Evolutionary conservation across 2,797 vertebrate species (phyloP).

Genomic region (Cyclopterus lumpus): DNA sequence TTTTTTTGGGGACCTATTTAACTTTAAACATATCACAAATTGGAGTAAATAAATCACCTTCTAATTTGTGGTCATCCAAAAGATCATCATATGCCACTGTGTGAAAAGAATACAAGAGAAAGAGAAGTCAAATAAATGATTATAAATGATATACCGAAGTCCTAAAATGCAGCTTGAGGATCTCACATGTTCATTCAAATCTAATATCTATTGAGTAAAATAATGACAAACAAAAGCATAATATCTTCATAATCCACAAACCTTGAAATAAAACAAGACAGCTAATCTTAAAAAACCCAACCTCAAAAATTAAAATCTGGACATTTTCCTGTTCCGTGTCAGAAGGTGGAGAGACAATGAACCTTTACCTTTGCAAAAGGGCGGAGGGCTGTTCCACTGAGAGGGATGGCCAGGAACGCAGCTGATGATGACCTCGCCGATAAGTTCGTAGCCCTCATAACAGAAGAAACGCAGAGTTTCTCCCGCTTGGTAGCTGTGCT

Average conservation of each 20-base stretch:
- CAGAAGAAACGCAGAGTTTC: conserved; percentile 95
- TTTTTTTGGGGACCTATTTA: background rate
- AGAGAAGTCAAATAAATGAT: conserved; percentile 20
- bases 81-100: conserved; percentile 93
- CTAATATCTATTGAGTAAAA: background rate
- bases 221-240: background rate
- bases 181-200: background rate
- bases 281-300: background rate
- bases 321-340: background rate
- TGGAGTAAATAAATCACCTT: conserved; percentile 81
- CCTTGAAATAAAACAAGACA: background rate
- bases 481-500: conserved; percentile 94
- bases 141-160: background rate
- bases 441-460: conserved; percentile 93
- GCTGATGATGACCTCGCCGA: conserved; percentile 93
- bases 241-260: background rate
- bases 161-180: background rate
- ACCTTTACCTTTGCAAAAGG: conserved; percentile 91
- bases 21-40: background rate
- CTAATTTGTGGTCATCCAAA: conserved; percentile 91
- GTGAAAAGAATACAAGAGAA: conserved; percentile 43
- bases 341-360: background rate
- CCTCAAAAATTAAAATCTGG: background rate
- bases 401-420: conserved; percentile 93
- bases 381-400: conserved; percentile 93